Evolutionary conservation across 2,888 invertebrate species (phyloP), one percentile per base, ranked within the genome.

Genomic region (Celastrina argiolus): DNA sequence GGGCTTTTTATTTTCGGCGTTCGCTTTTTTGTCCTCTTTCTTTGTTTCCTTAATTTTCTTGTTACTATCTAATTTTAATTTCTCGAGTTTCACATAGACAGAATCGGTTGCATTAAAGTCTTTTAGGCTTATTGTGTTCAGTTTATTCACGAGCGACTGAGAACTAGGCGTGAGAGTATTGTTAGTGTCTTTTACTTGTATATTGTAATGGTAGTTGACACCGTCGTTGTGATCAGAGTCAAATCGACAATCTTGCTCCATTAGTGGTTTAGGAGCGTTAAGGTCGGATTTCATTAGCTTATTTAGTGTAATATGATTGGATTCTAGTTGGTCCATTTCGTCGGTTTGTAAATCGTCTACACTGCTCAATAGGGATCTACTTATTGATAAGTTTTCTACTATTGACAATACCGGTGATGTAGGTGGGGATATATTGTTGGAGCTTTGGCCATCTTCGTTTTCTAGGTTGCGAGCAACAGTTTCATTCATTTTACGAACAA

Each of bases 321-420:
- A 39, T 61, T 61, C 61, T 26, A 22, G 34, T 36, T 39, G 18
- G 18, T 22, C n/a, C 5, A 67, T 63, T 22, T 71, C 69, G 56
- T 64, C 68, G 45, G 68, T 69, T 3, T 66, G 56, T 16, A 69
- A 65, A 39, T 79, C 71, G 45, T 74, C 75, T 5, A 72, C 51
- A 67, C 58, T 72, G 22, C 69, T 74, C 5, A 85, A 68, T 6
- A 78, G 68, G 36, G 81, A 82, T 74, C 81, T 83, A 61, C 74
- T 81, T 4, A 89, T 66, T 2, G 87, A 84, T 67, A 91, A 72
- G 67, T 85, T 86, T 78, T 89, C 89, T 3, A 90, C 89, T 10
- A 89, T 76, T 3, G 90, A 90, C 45, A 91, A 70, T 72, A 87
- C 89, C 2, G 90, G 90, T 18, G 90, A 91, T 31, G 81, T 70